These are phyloP conservation scores for Pachypanchax playfairii DNA, from an alignment of 2,113 vertebrate species.

Conservation along the genomic window DNA sequence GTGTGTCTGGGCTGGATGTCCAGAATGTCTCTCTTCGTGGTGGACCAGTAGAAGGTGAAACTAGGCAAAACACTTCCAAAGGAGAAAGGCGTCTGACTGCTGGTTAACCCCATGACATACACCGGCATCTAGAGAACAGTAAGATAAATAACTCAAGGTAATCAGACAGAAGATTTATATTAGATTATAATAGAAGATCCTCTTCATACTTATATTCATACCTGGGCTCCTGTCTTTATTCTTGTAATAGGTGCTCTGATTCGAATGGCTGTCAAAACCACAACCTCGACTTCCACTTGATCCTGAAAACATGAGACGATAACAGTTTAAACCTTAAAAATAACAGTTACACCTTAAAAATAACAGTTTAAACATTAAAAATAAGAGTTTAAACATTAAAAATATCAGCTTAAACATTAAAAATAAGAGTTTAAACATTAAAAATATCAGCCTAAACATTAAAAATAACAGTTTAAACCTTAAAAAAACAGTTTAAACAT, in stretches of 20 bases:
- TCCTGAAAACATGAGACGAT: conserved; percentile 86
- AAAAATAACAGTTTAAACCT: too few relatives aligned
- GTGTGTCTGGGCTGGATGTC: conserved; percentile 86
- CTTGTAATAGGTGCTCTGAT: conserved; percentile 90
- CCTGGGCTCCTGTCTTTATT: conserved; percentile 89
- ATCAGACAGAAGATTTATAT: too few relatives aligned
- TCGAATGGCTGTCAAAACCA: conserved; percentile 86
- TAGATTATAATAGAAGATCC: too few relatives aligned
- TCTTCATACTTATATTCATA: too few relatives aligned
- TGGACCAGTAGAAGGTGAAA: conserved; percentile 92
- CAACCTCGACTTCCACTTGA: conserved; percentile 90
- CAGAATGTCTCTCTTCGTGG: conserved; percentile 89
- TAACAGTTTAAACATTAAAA: neutral
- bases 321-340: too few relatives aligned
- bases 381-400: too few relatives aligned
- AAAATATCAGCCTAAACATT: too few relatives aligned
- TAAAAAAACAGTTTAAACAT: neutral
- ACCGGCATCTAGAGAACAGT: conserved; percentile 85
- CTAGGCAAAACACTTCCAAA: conserved; percentile 88
- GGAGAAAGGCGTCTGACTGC: conserved; percentile 91
- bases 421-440: neutral
- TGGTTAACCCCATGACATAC: conserved; percentile 91
- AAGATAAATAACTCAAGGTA: conserved; percentile 12
- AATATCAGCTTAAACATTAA: neutral
- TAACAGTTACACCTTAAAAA: neutral